Conservation (phyloP, 2,113 vertebrate species). For the Perognathus longimembris region DNA sequence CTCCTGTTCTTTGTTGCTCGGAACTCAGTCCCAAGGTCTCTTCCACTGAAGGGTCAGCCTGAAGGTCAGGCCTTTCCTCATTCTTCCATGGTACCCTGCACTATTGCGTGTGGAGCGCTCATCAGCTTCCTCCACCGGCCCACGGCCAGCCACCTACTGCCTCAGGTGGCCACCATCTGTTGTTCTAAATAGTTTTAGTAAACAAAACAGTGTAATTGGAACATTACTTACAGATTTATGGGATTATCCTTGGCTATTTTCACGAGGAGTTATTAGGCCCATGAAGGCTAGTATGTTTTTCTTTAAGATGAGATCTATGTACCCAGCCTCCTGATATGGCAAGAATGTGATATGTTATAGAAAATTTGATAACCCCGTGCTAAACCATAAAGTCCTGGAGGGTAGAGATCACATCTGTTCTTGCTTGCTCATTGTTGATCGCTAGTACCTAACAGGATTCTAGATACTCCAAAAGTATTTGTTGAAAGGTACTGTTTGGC, state of each 20-base stretch:
- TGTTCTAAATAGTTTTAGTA: conserved; percentile 10
- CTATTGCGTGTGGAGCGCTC: not conserved
- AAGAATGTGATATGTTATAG: not conserved
- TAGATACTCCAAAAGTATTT: not conserved
- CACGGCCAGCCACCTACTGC: not conserved
- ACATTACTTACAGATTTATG: not conserved
- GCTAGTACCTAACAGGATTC: not conserved
- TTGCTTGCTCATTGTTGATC: not conserved
- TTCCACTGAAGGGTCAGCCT: not conserved
- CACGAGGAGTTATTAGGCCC: not conserved
- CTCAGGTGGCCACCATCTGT: not conserved
- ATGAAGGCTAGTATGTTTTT: not conserved
- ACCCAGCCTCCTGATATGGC: too few species aligned
- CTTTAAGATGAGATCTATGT: too few species aligned
- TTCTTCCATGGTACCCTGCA: not conserved
- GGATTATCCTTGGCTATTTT: not conserved
- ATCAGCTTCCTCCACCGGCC: not conserved
- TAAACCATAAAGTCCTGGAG: not conserved
- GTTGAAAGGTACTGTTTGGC: not conserved
- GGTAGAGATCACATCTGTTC: not conserved
- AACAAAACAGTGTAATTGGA: not conserved
- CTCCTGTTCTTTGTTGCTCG: not conserved
- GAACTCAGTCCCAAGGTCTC: not conserved
- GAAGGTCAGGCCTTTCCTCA: not conserved
- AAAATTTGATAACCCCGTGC: not conserved